These are phyloP conservation scores for Orthosia incerta DNA, from an alignment of 2,888 invertebrate genomes.

Conservation along the genomic window DNA sequence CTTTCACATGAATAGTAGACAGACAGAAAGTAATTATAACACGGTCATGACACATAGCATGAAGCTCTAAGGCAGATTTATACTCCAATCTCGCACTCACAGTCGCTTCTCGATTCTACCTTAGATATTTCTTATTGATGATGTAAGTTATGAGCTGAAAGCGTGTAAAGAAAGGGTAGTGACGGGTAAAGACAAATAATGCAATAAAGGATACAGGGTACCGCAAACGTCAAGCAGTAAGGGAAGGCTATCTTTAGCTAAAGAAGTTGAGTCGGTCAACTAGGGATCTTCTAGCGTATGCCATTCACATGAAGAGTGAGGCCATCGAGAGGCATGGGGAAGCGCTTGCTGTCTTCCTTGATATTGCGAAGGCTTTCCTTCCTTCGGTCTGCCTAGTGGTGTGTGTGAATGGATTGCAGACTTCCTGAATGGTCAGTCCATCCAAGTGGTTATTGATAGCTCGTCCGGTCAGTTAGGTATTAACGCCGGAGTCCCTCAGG, in stretches of 20 bases:
- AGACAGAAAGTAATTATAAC: constrained; percentile 67
- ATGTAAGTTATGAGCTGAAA: constrained; percentile 48
- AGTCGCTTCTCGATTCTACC: constrained; percentile 75
- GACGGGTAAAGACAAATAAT: neutral
- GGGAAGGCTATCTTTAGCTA: neutral
- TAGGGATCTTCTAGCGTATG: no score
- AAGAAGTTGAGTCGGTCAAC: neutral
- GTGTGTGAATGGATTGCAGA: no score
- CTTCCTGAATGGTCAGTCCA: no score
- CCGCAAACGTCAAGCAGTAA: no score
- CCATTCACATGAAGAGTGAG: no score
- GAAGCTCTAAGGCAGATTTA: constrained; percentile 75
- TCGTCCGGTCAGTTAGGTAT: no score
- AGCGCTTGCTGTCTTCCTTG: no score
- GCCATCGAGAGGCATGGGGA: no score
- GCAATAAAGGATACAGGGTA: neutral
- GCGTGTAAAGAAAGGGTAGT: constrained; percentile 13
- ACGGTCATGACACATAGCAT: constrained; percentile 65
- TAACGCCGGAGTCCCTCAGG: no score
- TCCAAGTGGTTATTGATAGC: no score
- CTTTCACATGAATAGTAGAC: constrained; percentile 28
- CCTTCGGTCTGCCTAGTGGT: no score
- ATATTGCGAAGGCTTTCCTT: no score
- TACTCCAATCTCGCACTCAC: constrained; percentile 76
- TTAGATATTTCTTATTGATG: constrained; percentile 69